Conservation (phyloP, 2,888 invertebrate species). For the Caenorhabditis sinica region DNA sequence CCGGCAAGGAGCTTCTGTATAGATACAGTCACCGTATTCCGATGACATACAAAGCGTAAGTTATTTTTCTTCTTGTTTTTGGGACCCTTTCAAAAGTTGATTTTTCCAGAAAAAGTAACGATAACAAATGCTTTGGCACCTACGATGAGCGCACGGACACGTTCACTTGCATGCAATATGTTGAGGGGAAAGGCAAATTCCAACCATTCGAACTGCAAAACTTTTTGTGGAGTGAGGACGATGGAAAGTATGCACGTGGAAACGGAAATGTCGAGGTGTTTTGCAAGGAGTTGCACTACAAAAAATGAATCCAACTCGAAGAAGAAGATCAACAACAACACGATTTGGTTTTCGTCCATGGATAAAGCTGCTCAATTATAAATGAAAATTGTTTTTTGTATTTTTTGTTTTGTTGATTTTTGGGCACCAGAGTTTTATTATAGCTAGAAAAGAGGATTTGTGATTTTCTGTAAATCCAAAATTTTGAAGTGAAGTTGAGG, state of each 20-base stretch:
- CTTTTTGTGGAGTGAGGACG: constrained; percentile 34
- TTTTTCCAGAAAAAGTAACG: neutral
- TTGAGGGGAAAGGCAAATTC: neutral
- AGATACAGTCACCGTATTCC: constrained; percentile 51
- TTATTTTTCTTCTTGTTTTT: neutral
- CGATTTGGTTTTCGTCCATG: neutral
- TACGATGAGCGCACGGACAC: constrained; percentile 46
- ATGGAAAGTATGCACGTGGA: constrained; percentile 30
- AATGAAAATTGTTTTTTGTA: neutral
- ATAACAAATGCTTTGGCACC: constrained; percentile 43
- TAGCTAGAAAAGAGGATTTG: too few species aligned
- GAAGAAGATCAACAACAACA: neutral
- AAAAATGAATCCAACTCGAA: too few species aligned
- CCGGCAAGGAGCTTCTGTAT: constrained; percentile 10
- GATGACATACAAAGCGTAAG: constrained; percentile 42
- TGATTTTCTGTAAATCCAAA: too few species aligned
- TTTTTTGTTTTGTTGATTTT: neutral
- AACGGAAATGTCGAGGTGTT: constrained; percentile 45
- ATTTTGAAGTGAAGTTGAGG: too few species aligned
- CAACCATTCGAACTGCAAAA: constrained; percentile 11
- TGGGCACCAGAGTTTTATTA: too few species aligned
- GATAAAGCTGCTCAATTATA: neutral
- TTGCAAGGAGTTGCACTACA: constrained; percentile 37
- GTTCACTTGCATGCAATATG: constrained; percentile 49
- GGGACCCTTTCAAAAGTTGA: neutral